Percentiles rank a stretch among this genome's conserved stretches.
Conservation (phyloP, 2,113 vertebrate species). For the Erythrolamprus reginae region DNA sequence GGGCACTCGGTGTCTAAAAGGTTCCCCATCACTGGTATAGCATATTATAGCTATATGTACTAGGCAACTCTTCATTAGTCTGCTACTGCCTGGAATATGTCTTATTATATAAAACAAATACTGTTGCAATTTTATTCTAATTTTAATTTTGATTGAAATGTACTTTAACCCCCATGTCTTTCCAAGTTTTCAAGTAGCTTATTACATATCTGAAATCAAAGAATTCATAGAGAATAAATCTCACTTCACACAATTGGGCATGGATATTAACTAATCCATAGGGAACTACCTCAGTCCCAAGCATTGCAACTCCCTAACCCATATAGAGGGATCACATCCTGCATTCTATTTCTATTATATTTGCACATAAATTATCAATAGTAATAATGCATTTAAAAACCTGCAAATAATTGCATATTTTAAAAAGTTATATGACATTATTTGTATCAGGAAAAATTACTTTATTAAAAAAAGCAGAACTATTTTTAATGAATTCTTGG, state of each 20-base stretch:
- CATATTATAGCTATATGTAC: background rate
- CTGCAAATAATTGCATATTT: background rate
- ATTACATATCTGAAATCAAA: background rate
- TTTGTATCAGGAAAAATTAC: background rate
- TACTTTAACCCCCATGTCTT: background rate
- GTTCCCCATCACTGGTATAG: background rate
- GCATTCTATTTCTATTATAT: background rate
- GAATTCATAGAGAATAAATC: background rate
- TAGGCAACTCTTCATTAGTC: background rate
- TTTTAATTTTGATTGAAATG: background rate
- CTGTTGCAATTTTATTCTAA: background rate
- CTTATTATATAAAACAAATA: background rate
- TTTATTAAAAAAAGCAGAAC: background rate
- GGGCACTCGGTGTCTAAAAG: too few relatives aligned
- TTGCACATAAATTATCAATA: background rate
- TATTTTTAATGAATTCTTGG: background rate
- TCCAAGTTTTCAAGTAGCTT: background rate
- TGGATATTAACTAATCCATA: background rate
- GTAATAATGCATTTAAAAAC: background rate
- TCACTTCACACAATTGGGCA: background rate
- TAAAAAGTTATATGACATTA: background rate
- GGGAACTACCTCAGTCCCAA: background rate
- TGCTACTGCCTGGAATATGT: background rate
- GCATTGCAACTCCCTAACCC: background rate
- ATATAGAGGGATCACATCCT: background rate